Evolutionary conservation across 2,888 invertebrate species (phyloP).

Genomic region (Harpalus rufipes): DNA sequence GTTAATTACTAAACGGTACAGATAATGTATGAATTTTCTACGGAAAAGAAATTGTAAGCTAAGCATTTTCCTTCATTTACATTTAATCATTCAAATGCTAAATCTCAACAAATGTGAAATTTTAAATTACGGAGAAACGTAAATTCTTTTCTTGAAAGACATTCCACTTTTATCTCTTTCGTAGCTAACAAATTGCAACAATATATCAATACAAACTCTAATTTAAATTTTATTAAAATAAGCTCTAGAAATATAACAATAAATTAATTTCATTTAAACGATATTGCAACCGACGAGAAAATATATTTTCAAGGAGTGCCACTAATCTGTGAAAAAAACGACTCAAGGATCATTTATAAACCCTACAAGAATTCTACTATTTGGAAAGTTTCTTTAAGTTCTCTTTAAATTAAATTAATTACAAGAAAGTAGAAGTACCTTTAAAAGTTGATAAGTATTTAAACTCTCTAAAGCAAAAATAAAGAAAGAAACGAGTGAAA

Average conservation of each 20-base stretch:
- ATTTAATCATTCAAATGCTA: neutral
- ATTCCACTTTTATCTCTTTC: neutral
- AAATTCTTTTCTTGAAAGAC: slow-evolving; percentile 3
- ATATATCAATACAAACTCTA: slow-evolving; percentile 38
- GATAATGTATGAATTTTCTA: neutral
- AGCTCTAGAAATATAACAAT: slow-evolving; percentile 26
- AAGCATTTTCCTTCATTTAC: neutral
- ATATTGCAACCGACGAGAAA: slow-evolving; percentile 20
- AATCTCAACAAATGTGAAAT: neutral
- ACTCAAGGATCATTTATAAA: slow-evolving; percentile 8
- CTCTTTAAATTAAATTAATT: no score
- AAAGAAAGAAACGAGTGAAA: no score
- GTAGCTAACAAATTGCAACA: slow-evolving; percentile 14
- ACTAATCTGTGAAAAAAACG: slow-evolving; percentile 1
- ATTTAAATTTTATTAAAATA: slow-evolving; percentile 48
- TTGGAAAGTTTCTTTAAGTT: no score
- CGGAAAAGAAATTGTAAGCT: neutral
- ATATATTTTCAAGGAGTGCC: slow-evolving; percentile 24
- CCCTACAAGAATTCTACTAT: neutral
- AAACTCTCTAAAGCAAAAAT: no score
- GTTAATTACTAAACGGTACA: neutral
- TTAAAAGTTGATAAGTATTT: no score
- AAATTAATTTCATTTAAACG: slow-evolving; percentile 10
- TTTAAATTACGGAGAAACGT: neutral
- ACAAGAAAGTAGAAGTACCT: no score